phyloP scores from a whole-genome alignment of 1,140 invertebrate genomes.

The Pseudachorutes palmiensis region DNA sequence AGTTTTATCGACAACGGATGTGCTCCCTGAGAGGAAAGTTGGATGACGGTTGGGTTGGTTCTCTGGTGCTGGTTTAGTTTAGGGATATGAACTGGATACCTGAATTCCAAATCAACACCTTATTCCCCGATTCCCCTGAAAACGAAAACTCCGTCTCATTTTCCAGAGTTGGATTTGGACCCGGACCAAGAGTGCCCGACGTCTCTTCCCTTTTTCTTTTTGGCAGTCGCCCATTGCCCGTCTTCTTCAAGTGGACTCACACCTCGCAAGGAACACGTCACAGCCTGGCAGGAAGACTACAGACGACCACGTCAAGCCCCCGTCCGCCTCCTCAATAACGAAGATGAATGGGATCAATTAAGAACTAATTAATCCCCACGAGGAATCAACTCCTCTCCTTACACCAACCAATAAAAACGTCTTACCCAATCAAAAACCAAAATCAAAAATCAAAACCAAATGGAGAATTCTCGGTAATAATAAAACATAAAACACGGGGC shows the following conservation, averaged over 20 bases:
- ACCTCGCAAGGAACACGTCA: no score
- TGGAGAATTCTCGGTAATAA: no score
- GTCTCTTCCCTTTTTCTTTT: not conserved
- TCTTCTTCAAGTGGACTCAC: not conserved
- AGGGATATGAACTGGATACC: no score
- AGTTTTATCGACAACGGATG: no score
- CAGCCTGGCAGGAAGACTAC: not conserved
- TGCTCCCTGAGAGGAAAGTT: no score
- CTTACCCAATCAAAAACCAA: no score
- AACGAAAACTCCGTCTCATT: slow-evolving; percentile 21
- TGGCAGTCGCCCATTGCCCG: not conserved
- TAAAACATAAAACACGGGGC: no score
- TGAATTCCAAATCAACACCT: slow-evolving; percentile 37
- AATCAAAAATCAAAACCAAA: no score
- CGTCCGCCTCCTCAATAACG: slow-evolving; percentile 24
- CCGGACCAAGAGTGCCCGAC: slow-evolving; percentile 11
- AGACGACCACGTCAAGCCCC: not conserved
- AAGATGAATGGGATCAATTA: slow-evolving; percentile 39
- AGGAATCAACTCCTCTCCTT: slow-evolving; percentile 6
- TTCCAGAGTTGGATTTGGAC: slow-evolving; percentile 15
- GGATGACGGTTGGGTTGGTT: no score
- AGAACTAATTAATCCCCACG: slow-evolving; percentile 38
- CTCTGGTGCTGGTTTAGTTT: no score
- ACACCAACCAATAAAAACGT: no score
- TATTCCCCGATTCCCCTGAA: slow-evolving; percentile 14